A percentile compares a stretch with the other conserved stretches of the same genome.
Conservation (phyloP, 2,113 vertebrate species). For the Semnornis frantzii region DNA sequence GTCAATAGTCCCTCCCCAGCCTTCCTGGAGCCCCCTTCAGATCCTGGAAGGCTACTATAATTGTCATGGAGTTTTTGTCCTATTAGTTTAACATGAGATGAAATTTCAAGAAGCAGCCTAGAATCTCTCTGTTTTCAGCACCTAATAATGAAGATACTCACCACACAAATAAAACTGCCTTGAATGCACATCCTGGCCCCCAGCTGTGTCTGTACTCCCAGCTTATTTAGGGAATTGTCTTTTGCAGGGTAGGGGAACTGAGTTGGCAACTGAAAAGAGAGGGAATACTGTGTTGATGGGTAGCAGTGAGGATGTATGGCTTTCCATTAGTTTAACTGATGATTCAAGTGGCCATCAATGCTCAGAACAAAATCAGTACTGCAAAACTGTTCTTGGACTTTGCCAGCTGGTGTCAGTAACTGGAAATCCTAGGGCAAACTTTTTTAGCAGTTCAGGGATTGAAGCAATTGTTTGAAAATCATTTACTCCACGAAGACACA, state of each 20-base stretch:
- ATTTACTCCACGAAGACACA: not conserved
- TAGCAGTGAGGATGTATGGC: not conserved
- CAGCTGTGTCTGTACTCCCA: not conserved
- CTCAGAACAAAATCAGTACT: not conserved
- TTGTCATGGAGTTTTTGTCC: not conserved
- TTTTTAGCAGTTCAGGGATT: not conserved
- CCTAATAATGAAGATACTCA: not conserved
- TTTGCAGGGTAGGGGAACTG: not conserved
- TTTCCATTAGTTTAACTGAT: not conserved
- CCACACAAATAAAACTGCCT: not conserved
- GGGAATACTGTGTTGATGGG: not conserved
- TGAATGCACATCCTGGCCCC: not conserved
- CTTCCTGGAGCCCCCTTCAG: too few relatives aligned
- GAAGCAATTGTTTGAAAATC: not conserved
- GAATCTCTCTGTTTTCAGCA: slow-evolving; percentile 5
- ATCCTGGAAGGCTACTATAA: too few relatives aligned
- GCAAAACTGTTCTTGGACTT: slow-evolving; percentile 17
- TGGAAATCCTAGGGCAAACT: slow-evolving; percentile 6
- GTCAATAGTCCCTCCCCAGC: too few relatives aligned
- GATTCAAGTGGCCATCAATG: not conserved
- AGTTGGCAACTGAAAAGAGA: not conserved
- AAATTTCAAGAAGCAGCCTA: not conserved
- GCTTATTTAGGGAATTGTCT: slow-evolving; percentile 15
- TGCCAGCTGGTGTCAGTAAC: not conserved
- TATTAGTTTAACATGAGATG: not conserved